Conservation (phyloP, 2,888 invertebrate genomes). For the Drosophila ezoana region DNA sequence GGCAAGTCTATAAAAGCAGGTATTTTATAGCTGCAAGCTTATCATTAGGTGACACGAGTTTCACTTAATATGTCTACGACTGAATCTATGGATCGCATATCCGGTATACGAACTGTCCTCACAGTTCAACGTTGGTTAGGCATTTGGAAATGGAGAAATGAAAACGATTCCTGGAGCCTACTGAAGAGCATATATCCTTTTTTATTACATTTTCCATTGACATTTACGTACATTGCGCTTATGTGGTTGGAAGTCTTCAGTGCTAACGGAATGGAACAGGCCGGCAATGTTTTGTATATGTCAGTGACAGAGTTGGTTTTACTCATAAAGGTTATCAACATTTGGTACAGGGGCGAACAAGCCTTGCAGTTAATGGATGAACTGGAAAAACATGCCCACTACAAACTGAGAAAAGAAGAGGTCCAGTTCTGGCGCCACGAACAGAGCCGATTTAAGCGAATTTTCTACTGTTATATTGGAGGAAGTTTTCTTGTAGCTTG, state of each 20-base stretch:
- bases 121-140: conserved; percentile 43
- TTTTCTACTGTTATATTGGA: conserved; percentile 50
- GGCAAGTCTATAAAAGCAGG: conserved; percentile 56
- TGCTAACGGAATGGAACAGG: conserved; percentile 57
- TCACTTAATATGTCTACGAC: conserved; percentile 18
- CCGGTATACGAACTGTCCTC: conserved; percentile 32
- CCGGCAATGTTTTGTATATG: conserved; percentile 69
- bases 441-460: conserved; percentile 52
- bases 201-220: conserved; percentile 60
- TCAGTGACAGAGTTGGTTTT: conserved; percentile 60
- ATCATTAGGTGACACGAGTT: conserved; percentile 7
- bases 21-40: background rate
- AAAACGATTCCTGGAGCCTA: background rate
- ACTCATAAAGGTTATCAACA: conserved; percentile 60
- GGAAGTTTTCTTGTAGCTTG: conserved; percentile 18
- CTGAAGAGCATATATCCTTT: conserved; percentile 42
- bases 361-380: conserved; percentile 49
- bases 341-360: conserved; percentile 49
- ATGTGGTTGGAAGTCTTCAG: conserved; percentile 64
- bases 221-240: conserved; percentile 51
- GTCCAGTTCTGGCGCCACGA: conserved; percentile 34
- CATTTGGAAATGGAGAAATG: conserved; percentile 42
- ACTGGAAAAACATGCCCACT: conserved; percentile 29
- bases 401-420: conserved; percentile 31
- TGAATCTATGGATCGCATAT: conserved; percentile 37